Evolutionary conservation across 2,888 invertebrate genomes (phyloP), one percentile per base, ranked within the genome.

Genomic region (Metopia argyrocephala): DNA sequence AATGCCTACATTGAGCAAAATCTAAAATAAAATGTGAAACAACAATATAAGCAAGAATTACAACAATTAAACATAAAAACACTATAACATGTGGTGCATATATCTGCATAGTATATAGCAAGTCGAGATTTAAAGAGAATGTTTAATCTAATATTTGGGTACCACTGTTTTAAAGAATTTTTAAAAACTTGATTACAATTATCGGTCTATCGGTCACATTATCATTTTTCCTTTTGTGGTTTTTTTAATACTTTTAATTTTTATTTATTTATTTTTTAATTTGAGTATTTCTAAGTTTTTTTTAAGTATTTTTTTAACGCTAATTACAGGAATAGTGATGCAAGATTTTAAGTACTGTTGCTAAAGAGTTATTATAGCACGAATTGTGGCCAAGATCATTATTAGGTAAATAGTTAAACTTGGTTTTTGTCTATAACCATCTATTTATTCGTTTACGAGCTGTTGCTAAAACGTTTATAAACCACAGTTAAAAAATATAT

Each of bases 321-420:
- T 48, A 23, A 76, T 76, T 70, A 54, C 59, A 50, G 81, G 78
- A 66, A 31, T 62, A 45, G 20, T 78, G 78, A 78, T 78, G 81
- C 48, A 74, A 81, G 50, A 28, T 62, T 20, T 21, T 27, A 15
- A 27, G 2, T 31, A 12, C 12, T n/a, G n/a, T n/a, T 31, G 31
- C 31, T 31, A n/a, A n/a, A n/a, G n/a, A n/a, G n/a, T n/a, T n/a
- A n/a, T n/a, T n/a, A n/a, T n/a, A n/a, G 54, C 45, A 28, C 66
- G 45, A 57, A 66, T 81, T 65, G 81, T 74, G 81, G 81, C 81
- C 81, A 78, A 78, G 81, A 81, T 81, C 81, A 75, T 59, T 66
- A 70, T 78, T 66, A 52, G n/a, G n/a, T n/a, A n/a, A 68, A 65
- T 64, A 57, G 57, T 80, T 65, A 78, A 81, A 81, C 81, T 81